Evolutionary conservation across 2,797 vertebrate species (phyloP), one percentile per base, ranked within the genome.

Genomic region (Pogoniulus pusillus): DNA sequence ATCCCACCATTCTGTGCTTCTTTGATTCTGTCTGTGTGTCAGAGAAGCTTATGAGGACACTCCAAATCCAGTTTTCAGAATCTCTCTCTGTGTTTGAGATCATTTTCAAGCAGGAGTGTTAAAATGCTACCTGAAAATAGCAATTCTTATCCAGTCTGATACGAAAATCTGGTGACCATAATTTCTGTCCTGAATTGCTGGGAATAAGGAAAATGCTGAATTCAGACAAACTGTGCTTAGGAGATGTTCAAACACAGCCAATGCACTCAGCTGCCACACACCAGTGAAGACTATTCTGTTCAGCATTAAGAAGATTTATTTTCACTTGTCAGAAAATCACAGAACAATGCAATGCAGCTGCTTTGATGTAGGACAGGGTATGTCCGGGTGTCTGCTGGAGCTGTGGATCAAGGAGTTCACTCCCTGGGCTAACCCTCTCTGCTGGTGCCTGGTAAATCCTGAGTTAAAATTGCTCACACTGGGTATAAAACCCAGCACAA

Each of bases 271-370:
- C 37, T 66, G 49, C 27, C 75, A 65, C 35, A 34, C 20, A 82
- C 23, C 76, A 71, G 76, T 63, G 35, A 82, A 71, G 37, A 37
- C 35, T 79, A 65, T 68, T 87, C 12, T 84, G 68, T 59, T 78
- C 49, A 69, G 34, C 60, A 64, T 82, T 91, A 92, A 86, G 85
- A 30, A 76, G 85, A 88, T 93, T 92, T 91, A 84, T 84, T 91
- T 89, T 84, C 41, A 29, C 45, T 22, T 82, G 83, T 88, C 74
- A 90, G 47, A 35, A 93, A 86, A 65, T 71, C 4, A 10, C 78
- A 73, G 85, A 84, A 74, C 22, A 85, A 57, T 0, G 0, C 69
- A 55, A 55, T 58, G 83, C 64, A 75, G 8, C 71, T 71, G 58
- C 74, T 95, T 94, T 92, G 85, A 80, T 80, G 72, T 80, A 81